Base-by-base conservation (phyloP, 2,888 invertebrate species). In the Pediacus dermestoides region DNA sequence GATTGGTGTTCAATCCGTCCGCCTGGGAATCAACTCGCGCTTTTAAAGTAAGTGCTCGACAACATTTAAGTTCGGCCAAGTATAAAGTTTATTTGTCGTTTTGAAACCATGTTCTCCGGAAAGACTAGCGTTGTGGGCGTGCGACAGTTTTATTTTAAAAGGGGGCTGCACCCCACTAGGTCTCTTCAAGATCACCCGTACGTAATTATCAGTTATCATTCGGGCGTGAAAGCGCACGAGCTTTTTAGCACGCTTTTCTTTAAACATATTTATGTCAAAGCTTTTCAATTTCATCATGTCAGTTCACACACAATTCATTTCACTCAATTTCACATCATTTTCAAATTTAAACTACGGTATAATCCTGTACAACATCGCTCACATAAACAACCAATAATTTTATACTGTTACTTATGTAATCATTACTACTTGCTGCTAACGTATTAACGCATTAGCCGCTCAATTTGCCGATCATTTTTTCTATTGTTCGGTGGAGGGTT, bases 121-220 rank as follows among this genome's bases (percentile, higher is more conserved):
- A 58, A 57, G 55, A 53, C 50, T 53, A 55, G 53, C 52, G 55
- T 59, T 60, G 62, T 61, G 66, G 66, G 63, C 67, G 65, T 61
- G 63, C 61, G 64, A 65, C 66, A 64, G 63, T 66, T 66, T 63
- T 66, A 66, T 65, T 65, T 63, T 58, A 55, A 63, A 62, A 58
- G 48, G 57, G 57, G 55, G 48, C 43, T 42, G 48, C 57, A 58
- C 62, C 63, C 63, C 56, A 58, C 44, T 47, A 55, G 55, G 48
- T 64, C 66, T 64, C 66, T 66, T 66, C 62, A 61, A 66, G 66
- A 69, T 68, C 68, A 66, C 67, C 66, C 67, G 67, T 62, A 66
- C 67, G 67, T 68, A 69, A 68, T 69, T 69, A 69, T 68, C 68
- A 61, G 67, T 68, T 68, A 68, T 62, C 67, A 52, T 37, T 61